These are phyloP conservation scores for Echinops telfairi DNA, from an alignment of 2,113 vertebrate species.

Conservation along the genomic window DNA sequence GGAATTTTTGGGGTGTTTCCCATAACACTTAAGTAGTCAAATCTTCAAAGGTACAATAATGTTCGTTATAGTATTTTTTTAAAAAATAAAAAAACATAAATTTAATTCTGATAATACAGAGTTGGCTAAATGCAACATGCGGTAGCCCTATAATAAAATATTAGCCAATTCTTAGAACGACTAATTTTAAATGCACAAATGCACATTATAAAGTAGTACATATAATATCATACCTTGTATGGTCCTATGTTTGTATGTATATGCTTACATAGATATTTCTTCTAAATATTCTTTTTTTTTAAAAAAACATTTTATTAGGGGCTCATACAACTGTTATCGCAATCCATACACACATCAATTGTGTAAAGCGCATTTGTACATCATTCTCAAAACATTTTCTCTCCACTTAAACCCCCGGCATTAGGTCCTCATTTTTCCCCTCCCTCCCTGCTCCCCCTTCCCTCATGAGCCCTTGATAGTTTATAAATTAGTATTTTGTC, in stretches of 20 bases:
- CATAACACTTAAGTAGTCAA: neutral
- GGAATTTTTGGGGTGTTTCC: neutral
- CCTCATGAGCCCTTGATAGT: no score
- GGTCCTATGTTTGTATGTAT: neutral
- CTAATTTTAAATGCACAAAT: neutral
- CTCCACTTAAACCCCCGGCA: no score
- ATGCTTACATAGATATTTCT: neutral
- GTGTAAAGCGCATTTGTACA: no score
- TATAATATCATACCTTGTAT: neutral
- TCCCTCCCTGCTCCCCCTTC: no score
- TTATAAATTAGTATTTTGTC: no score
- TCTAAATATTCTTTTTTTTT: neutral
- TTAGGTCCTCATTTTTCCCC: no score
- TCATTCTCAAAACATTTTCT: no score
- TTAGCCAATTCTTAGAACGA: neutral
- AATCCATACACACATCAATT: no score
- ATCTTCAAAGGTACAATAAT: constrained; percentile 15
- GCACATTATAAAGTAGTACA: neutral
- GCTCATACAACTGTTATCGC: no score
- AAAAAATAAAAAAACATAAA: neutral
- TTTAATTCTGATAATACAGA: neutral
- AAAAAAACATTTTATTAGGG: no score
- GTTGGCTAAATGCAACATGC: neutral
- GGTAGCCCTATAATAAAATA: neutral
- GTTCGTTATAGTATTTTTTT: neutral